phyloP scores from a whole-genome alignment of 2,888 invertebrate genomes.

The Oasisia sp. region DNA sequence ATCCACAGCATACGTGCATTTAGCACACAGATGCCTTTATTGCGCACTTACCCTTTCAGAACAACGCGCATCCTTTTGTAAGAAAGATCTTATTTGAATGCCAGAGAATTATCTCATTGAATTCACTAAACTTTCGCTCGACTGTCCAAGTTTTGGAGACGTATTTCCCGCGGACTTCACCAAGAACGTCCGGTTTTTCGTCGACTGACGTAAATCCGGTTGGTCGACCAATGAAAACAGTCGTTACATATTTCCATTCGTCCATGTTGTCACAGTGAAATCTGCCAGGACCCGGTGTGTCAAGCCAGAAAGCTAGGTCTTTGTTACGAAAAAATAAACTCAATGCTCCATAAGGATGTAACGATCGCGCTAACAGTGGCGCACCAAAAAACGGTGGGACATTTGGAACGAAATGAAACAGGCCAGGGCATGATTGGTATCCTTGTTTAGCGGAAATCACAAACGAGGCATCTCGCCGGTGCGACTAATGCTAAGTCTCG shows the following conservation, averaged over 20 bases:
- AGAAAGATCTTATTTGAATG: not conserved
- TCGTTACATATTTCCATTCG: not conserved
- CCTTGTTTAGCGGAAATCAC: constrained; percentile 6
- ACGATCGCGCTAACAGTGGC: constrained; percentile 2
- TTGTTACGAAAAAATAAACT: not conserved
- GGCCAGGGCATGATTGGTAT: constrained; percentile 12
- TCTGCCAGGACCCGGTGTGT: not conserved
- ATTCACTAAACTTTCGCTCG: not conserved
- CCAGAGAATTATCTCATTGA: not conserved
- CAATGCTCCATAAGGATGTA: not conserved
- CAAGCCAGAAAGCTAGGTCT: constrained; percentile 6
- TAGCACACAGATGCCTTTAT: not conserved
- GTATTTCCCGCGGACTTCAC: constrained; percentile 11
- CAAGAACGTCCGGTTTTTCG: constrained; percentile 17
- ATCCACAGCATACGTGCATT: not conserved
- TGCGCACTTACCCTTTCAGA: not conserved
- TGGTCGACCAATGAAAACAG: not conserved
- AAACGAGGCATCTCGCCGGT: constrained; percentile 3
- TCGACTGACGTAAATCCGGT: constrained; percentile 5
- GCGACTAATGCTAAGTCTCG: not conserved
- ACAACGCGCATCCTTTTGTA: not conserved
- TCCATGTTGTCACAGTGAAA: constrained; percentile 13
- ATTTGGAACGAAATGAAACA: not conserved
- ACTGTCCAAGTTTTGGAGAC: not conserved
- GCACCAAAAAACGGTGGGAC: not conserved